Evolutionary conservation across 2,113 vertebrate genomes (phyloP), one percentile per base, ranked within the genome.

Genomic region (Vulpes vulpes): DNA sequence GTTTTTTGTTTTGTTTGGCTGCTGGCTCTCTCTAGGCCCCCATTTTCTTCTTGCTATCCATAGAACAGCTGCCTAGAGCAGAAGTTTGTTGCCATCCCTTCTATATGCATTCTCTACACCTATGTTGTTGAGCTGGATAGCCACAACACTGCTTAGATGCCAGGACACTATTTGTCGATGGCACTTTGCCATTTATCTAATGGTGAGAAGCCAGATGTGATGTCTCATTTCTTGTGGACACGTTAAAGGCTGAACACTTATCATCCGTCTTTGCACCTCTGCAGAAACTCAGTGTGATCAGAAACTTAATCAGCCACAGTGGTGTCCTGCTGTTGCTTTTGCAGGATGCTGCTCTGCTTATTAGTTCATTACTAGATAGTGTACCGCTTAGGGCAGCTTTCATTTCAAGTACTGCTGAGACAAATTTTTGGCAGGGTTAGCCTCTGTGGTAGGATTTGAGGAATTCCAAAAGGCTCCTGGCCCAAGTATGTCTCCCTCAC

Each of bases 391-490:
- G 79, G 92, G 30, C 51, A 62, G 30, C 91, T 97, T 96, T 96
- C 86, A 57, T 55, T 94, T 82, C 51, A 53, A 53, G n/a, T 94
- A 73, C 43, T 96, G 97, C 76, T 97, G 94, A 96, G 84, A 95
- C 30, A 87, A 82, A 95, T 88, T 89, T 93, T 92, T 96, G 82
- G 78, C 97, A 96, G 35, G 30, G 43, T 49, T 92, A 88, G 59
- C 53, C 59, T 95, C 95, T 90, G 62, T 94, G 59, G 80, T 84
- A 97, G 74, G 83, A 94, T 95, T 97, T 98, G 86, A 98, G 73
- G 49, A 95, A 94, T 59, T 94, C 69, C 80, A 79, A 96, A 89
- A 97, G 35, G 23, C n/a, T 96, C 80, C 84, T 96, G 73, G 80
- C 69, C 69, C 79, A 94, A 82, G 92, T 90, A 49, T 79, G 90